phyloP scores from a whole-genome alignment of 2,797 vertebrate species.

The Pyrocephalus nanus region DNA sequence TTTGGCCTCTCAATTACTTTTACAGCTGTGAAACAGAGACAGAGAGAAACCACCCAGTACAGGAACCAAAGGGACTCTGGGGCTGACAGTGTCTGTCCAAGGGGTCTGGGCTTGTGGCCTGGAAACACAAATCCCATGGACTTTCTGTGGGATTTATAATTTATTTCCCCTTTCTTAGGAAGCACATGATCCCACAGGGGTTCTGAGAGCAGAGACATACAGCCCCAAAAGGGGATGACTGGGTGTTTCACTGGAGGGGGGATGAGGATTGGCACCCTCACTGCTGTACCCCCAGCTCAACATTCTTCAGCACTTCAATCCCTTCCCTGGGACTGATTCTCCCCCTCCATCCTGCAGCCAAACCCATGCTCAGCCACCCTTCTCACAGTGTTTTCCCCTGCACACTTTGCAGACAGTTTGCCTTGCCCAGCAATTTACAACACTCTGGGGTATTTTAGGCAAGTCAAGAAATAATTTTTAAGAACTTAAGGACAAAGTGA shows the following conservation, averaged over 20 bases:
- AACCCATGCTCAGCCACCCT: neutral
- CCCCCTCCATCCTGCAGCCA: neutral
- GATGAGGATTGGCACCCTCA: neutral
- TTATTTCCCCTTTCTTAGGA: neutral
- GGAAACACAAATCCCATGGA: rapidly evolving
- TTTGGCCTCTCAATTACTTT: neutral
- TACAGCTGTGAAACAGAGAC: neutral
- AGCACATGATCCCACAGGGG: neutral
- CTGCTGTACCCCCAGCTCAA: neutral
- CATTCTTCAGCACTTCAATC: neutral
- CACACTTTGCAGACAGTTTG: neutral
- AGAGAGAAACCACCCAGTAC: neutral
- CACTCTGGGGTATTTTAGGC: neutral
- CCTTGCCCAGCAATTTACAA: neutral
- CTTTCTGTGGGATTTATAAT: neutral
- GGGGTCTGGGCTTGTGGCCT: neutral
- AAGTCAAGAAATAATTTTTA: neutral
- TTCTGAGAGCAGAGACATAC: neutral
- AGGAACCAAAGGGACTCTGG: neutral
- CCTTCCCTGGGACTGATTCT: neutral
- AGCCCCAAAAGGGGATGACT: neutral
- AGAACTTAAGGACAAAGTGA: neutral
- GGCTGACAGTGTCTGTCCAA: neutral
- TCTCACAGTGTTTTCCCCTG: neutral
- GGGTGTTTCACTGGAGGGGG: neutral